These are phyloP conservation scores for Meandrusa payeni DNA, from an alignment of 2,888 invertebrate species.

Conservation along the genomic window DNA sequence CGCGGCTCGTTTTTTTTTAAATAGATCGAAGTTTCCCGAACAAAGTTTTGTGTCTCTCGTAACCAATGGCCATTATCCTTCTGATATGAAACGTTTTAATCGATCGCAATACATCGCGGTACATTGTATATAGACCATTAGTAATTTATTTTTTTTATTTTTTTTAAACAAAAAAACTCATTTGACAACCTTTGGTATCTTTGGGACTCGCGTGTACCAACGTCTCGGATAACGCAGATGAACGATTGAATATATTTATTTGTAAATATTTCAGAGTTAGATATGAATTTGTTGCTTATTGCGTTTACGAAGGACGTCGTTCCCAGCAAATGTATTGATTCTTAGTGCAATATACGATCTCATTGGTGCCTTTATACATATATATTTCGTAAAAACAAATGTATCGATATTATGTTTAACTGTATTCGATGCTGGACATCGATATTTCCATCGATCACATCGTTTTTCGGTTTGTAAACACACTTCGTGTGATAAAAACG, in stretches of 20 bases:
- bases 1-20: slow-evolving; percentile 26
- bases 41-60: not conserved
- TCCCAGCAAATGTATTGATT: not conserved
- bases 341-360: slow-evolving; percentile 27
- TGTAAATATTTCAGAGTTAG: slow-evolving; percentile 21
- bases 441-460: too few relatives aligned
- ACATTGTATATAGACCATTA: slow-evolving; percentile 25
- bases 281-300: slow-evolving; percentile 5
- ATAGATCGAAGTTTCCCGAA: not conserved
- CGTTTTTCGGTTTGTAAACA: too few relatives aligned
- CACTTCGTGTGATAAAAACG: too few relatives aligned
- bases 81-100: too few relatives aligned
- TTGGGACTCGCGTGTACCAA: slow-evolving; percentile 6
- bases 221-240: not conserved
- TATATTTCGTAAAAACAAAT: not conserved
- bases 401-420: not conserved
- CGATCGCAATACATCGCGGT: slow-evolving; percentile 15
- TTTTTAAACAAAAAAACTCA: slow-evolving; percentile 2
- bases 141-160: slow-evolving; percentile 23
- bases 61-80: too few relatives aligned
- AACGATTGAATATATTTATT: slow-evolving; percentile 3
- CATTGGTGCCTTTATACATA: slow-evolving; percentile 2
- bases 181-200: slow-evolving; percentile 17
- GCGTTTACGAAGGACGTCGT: not conserved
- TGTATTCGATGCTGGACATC: not conserved